These are phyloP conservation scores for Ageneiosus marmoratus DNA, from an alignment of 2,113 vertebrate species.

Conservation along the genomic window DNA sequence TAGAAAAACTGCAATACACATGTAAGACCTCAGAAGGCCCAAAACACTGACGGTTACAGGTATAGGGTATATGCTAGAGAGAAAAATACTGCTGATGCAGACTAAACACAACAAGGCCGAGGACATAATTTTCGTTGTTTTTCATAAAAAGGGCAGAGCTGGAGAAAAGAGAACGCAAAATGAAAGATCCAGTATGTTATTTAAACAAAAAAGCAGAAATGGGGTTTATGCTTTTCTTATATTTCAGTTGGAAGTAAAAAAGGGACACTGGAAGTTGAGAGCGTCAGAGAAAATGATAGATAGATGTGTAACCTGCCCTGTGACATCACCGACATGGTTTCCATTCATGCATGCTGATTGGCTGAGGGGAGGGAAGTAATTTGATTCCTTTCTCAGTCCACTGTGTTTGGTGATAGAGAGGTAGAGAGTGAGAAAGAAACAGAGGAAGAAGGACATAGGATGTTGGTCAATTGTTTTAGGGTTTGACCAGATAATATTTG, in stretches of 20 bases:
- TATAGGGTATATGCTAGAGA: neutral
- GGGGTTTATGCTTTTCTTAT: neutral
- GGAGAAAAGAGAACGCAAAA: neutral
- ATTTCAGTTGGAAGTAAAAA: neutral
- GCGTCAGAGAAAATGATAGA: neutral
- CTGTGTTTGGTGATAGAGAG: slow-evolving; percentile 16
- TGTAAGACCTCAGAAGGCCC: neutral
- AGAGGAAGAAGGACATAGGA: slow-evolving; percentile 6
- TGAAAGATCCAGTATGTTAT: neutral
- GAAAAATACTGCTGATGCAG: neutral
- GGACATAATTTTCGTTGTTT: neutral
- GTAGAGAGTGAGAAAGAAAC: slow-evolving; percentile 14
- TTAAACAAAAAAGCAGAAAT: neutral
- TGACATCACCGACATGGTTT: slow-evolving; percentile 64
- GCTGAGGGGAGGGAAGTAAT: slow-evolving; percentile 75
- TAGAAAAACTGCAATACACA: neutral
- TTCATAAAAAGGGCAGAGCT: neutral
- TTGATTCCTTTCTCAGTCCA: slow-evolving; percentile 61
- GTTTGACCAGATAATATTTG: neutral
- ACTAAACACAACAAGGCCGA: neutral
- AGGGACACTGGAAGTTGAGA: neutral
- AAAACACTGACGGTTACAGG: neutral
- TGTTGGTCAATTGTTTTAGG: neutral
- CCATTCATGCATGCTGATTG: slow-evolving; percentile 63
- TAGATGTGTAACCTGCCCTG: slow-evolving; percentile 52